phyloP scores from a whole-genome alignment of 2,113 vertebrate species.

The Dicrurus megarhynchus region DNA sequence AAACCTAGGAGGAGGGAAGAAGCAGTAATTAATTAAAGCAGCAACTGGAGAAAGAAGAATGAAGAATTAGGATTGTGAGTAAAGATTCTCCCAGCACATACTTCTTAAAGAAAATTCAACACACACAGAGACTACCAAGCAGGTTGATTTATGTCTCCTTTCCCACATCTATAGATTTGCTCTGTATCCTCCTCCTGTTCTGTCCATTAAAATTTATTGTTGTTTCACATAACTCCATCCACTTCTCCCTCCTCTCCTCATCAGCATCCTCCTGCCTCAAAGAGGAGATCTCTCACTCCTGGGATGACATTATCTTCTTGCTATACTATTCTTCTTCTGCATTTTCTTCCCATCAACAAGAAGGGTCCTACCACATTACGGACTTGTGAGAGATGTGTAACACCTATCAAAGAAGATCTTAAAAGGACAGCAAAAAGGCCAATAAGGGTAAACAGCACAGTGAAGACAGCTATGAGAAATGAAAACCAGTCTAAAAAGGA shows the following conservation, averaged over 20 bases:
- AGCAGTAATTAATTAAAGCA: background rate
- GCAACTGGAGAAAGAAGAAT: background rate
- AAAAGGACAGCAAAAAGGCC: background rate
- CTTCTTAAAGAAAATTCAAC: background rate
- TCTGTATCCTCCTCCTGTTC: background rate
- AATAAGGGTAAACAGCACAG: background rate
- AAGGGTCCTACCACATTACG: background rate
- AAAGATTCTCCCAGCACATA: background rate
- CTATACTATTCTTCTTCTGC: background rate
- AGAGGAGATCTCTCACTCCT: background rate
- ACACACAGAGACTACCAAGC: background rate
- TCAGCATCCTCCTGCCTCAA: background rate
- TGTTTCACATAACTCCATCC: background rate
- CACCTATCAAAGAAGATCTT: background rate
- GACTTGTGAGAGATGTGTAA: background rate
- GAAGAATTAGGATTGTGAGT: background rate
- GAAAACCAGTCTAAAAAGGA: background rate
- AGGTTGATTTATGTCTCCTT: conserved; percentile 12
- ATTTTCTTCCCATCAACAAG: background rate
- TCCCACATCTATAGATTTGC: background rate
- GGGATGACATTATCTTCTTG: background rate
- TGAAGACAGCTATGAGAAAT: background rate
- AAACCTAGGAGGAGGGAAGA: background rate
- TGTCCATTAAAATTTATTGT: background rate
- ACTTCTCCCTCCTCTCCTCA: background rate